Conservation (phyloP, 2,113 vertebrate genomes). For the Trinectes maculatus region DNA sequence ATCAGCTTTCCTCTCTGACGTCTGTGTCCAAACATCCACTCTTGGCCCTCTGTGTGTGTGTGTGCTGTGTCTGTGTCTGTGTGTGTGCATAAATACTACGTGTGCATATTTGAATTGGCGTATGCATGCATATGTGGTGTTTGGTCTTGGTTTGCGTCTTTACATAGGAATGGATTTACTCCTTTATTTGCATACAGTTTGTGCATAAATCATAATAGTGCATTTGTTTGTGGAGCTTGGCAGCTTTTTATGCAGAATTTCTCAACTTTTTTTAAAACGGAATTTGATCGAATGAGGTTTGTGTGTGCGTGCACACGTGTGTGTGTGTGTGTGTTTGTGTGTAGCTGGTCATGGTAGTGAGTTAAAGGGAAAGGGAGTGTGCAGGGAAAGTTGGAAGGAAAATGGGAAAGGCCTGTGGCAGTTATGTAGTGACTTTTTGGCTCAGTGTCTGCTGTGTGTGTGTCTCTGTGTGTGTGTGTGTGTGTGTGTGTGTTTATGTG, state of each 20-base stretch:
- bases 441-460: constrained; percentile 30
- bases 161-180: neutral
- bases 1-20: constrained; percentile 70
- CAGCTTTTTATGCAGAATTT: constrained; percentile 7
- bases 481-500: constrained; percentile 27
- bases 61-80: constrained; percentile 2
- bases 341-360: constrained; percentile 21
- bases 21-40: constrained; percentile 64
- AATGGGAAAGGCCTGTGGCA: constrained; percentile 32
- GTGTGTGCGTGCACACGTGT: neutral
- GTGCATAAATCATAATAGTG: neutral
- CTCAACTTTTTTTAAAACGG: constrained; percentile 7
- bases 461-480: constrained; percentile 4
- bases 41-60: constrained; percentile 36
- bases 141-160: constrained; percentile 18
- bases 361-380: constrained; percentile 30
- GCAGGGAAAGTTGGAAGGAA: constrained; percentile 50
- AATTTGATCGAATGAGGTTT: neutral
- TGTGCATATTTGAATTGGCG: constrained; percentile 44
- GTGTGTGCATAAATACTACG: constrained; percentile 25
- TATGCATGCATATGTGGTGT: neutral
- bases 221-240: constrained; percentile 17
- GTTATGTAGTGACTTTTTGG: constrained; percentile 44
- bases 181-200: neutral
- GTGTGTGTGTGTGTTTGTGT: constrained; percentile 43